phyloP scores from a whole-genome alignment of 1,140 invertebrate species.

The Drosophila tsacasi region DNA sequence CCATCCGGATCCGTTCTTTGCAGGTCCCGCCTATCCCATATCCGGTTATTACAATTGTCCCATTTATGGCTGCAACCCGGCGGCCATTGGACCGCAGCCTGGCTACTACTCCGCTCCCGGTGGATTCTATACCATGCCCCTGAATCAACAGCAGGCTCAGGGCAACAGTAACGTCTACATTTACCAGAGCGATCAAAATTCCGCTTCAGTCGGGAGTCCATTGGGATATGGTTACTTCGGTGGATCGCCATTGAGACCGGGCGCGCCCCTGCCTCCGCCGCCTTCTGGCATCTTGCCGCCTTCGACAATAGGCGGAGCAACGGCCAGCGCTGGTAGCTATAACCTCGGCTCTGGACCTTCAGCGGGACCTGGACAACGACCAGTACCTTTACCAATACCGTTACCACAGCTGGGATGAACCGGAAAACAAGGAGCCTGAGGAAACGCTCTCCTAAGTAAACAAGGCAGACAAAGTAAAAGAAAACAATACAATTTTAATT shows the following conservation, averaged over 20 bases:
- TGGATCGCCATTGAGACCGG: conserved; percentile 30
- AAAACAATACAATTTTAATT: conserved; percentile 85
- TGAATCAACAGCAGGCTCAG: conserved; percentile 62
- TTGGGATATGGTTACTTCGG: conserved; percentile 48
- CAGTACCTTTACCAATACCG: conserved; percentile 35
- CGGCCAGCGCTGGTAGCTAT: conserved; percentile 52
- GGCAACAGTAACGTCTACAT: conserved; percentile 73
- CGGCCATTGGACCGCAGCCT: conserved; percentile 55
- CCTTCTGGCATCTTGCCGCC: conserved; percentile 1
- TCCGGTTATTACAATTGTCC: conserved; percentile 71
- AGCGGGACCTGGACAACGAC: conserved; percentile 23
- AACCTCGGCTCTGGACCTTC: conserved; percentile 31
- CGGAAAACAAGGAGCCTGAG: conserved; percentile 17
- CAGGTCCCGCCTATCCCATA: conserved; percentile 59
- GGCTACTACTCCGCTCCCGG: conserved; percentile 33
- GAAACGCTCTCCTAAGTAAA: conserved; percentile 74
- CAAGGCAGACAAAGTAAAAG: conserved; percentile 76
- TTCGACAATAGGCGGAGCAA: conserved; percentile 11
- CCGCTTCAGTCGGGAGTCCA: conserved; percentile 22
- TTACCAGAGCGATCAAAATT: conserved; percentile 70
- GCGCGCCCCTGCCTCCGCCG: conserved; percentile 11
- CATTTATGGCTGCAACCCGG: conserved; percentile 56
- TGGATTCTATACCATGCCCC: conserved; percentile 47
- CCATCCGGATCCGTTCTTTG: conserved; percentile 58
- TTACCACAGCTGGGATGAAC: conserved; percentile 37